Conservation (phyloP, 2,888 invertebrate genomes). For the Pecten maximus region DNA sequence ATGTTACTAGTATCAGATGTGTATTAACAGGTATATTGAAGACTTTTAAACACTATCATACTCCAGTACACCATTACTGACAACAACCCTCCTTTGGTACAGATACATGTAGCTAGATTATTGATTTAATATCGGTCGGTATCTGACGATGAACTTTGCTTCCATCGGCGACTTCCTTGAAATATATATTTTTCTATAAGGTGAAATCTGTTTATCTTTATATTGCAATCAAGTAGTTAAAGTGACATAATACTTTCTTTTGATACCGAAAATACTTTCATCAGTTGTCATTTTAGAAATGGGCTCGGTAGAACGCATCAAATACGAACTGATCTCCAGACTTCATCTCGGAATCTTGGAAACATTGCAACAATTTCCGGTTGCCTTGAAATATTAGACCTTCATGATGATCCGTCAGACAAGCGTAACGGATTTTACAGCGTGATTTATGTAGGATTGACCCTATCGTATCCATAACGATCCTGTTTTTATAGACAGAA, state of each 20-base stretch:
- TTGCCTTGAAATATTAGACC: conserved; percentile 27
- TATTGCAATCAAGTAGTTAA: not conserved
- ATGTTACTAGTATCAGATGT: too few relatives aligned
- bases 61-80: not conserved
- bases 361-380: conserved; percentile 22
- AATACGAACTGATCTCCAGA: not conserved
- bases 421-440: conserved; percentile 6
- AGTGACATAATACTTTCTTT: not conserved
- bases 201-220: not conserved
- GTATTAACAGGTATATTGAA: too few relatives aligned
- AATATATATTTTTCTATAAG: not conserved
- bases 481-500: not conserved
- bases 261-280: conserved; percentile 13
- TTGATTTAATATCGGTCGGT: not conserved
- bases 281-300: conserved; percentile 2
- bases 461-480: not conserved
- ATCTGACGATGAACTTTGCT: not conserved
- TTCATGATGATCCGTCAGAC: not conserved
- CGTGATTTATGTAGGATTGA: not conserved
- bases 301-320: not conserved
- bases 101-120: not conserved
- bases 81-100: not conserved
- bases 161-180: not conserved
- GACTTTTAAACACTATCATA: too few relatives aligned
- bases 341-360: not conserved